Evolutionary conservation across 2,113 vertebrate genomes (phyloP).

Genomic region (Enhydra lutris): DNA sequence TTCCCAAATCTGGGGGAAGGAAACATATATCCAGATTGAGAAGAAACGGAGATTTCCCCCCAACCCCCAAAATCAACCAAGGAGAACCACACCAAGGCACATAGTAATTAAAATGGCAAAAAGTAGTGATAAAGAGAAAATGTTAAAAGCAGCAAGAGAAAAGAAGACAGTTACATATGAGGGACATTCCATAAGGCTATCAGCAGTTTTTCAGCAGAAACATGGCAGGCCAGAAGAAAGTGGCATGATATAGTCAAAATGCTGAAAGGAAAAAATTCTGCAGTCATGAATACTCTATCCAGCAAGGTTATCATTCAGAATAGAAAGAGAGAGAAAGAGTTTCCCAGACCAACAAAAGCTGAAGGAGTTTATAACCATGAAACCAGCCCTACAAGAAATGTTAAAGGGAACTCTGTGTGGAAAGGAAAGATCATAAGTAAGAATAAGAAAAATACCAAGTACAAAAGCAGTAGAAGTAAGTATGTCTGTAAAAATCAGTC

Average conservation of each 20-base stretch:
- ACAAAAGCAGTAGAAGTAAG: background rate
- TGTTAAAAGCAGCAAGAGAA: background rate
- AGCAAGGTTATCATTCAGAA: too few species aligned
- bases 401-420: background rate
- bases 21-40: background rate
- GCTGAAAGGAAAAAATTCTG: too few species aligned
- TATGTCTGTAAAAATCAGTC: background rate
- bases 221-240: too few species aligned
- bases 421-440: background rate
- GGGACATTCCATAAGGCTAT: too few species aligned
- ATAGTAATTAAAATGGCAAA: background rate
- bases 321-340: too few species aligned
- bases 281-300: too few species aligned
- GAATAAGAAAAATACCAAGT: background rate
- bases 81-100: background rate
- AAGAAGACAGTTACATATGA: background rate
- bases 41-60: background rate
- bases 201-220: too few species aligned
- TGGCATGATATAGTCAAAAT: too few species aligned
- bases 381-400: background rate
- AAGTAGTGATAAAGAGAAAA: background rate
- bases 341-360: too few species aligned
- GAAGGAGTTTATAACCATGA: background rate
- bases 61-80: background rate
- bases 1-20: background rate